Evolutionary conservation across 2,797 vertebrate genomes (phyloP).

Genomic region (Sciurus carolinensis): DNA sequence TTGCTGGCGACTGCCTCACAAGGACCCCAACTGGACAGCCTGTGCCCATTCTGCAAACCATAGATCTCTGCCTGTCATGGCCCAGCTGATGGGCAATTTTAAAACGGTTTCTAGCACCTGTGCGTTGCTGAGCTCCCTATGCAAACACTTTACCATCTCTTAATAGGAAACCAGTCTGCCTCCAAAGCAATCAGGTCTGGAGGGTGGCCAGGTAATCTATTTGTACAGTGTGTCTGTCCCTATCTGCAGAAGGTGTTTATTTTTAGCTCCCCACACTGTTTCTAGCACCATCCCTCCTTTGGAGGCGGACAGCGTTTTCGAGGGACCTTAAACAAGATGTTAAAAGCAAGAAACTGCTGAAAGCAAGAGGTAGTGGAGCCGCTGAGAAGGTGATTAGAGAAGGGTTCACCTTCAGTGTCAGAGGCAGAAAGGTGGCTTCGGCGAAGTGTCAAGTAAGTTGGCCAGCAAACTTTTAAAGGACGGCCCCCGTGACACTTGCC

Average conservation of each 20-base stretch:
- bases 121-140: not conserved
- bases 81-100: not conserved
- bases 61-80: not conserved
- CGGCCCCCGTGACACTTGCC: fast-evolving
- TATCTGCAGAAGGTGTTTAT: slow-evolving; percentile 64
- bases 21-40: not conserved
- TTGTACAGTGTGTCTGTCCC: not conserved
- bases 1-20: not conserved
- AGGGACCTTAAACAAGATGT: slow-evolving; percentile 76
- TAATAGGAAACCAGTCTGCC: not conserved
- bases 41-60: not conserved
- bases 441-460: slow-evolving; percentile 52
- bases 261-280: slow-evolving; percentile 72
- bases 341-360: slow-evolving; percentile 68
- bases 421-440: not conserved
- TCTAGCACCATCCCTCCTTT: slow-evolving; percentile 52
- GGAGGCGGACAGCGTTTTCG: slow-evolving; percentile 66
- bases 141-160: not conserved
- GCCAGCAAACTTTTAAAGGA: slow-evolving; percentile 71
- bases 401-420: slow-evolving; percentile 63
- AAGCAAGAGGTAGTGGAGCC: not conserved
- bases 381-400: slow-evolving; percentile 59
- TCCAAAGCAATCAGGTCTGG: not conserved
- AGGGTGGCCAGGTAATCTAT: slow-evolving; percentile 49
- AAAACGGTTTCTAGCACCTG: not conserved